These are phyloP conservation scores for Hermodice carunculata DNA, from an alignment of 2,888 invertebrate genomes.

Conservation along the genomic window DNA sequence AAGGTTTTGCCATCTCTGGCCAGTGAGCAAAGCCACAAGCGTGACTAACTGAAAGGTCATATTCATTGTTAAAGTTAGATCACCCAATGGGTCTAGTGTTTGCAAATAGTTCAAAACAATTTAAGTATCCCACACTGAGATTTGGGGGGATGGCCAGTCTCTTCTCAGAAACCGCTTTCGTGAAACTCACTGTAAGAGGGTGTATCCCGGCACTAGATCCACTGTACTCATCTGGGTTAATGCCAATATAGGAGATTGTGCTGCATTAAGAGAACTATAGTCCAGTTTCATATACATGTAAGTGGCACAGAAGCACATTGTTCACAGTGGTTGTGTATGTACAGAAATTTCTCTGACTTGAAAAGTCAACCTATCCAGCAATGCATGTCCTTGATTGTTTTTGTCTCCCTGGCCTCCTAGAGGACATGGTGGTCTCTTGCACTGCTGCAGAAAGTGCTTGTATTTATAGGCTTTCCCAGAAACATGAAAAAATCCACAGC, in stretches of 20 bases:
- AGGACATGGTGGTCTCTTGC: slow-evolving; percentile 21
- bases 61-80: slow-evolving; percentile 21
- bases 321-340: slow-evolving; percentile 15
- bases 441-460: slow-evolving; percentile 1
- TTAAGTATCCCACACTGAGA: slow-evolving; percentile 33
- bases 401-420: slow-evolving; percentile 34
- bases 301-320: slow-evolving; percentile 17
- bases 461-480: slow-evolving; percentile 22
- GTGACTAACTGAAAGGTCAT: slow-evolving; percentile 25
- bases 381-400: slow-evolving; percentile 24
- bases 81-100: slow-evolving; percentile 3
- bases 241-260: slow-evolving; percentile 9
- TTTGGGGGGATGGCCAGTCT: slow-evolving; percentile 33
- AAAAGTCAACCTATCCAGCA: too few relatives aligned
- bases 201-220: slow-evolving; percentile 1
- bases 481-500: slow-evolving; percentile 27
- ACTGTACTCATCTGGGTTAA: neutral
- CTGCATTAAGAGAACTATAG: slow-evolving; percentile 30
- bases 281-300: slow-evolving; percentile 5
- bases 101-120: slow-evolving; percentile 28
- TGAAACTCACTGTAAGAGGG: slow-evolving; percentile 24
- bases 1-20: slow-evolving; percentile 31
- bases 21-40: slow-evolving; percentile 32
- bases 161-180: slow-evolving; percentile 33
- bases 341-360: too few relatives aligned